Evolutionary conservation across 2,888 invertebrate genomes (phyloP).

Genomic region (Dione vanillae): DNA sequence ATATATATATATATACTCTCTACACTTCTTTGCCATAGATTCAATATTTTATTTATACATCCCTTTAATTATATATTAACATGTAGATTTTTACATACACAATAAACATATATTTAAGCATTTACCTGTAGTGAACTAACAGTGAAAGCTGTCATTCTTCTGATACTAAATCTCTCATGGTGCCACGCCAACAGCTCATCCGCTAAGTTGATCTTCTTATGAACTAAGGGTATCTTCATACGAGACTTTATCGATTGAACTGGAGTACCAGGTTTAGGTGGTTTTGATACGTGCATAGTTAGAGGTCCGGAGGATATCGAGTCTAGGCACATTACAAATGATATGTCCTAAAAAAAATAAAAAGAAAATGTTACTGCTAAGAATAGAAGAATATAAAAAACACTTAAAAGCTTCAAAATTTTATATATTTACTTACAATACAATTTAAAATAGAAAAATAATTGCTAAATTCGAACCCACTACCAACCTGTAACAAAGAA

Average conservation of each 20-base stretch:
- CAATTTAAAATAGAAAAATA: neutral
- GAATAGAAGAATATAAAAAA: too few relatives aligned
- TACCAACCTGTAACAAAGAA: conserved; percentile 87
- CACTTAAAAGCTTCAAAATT: too few relatives aligned
- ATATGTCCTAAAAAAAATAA: conserved; percentile 87
- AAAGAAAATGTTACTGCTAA: too few relatives aligned
- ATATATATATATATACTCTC: too few relatives aligned
- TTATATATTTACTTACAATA: too few relatives aligned
- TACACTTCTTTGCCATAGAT: too few relatives aligned
- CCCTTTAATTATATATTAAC: too few relatives aligned
- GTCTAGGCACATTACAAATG: conserved; percentile 96
- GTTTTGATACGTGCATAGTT: conserved; percentile 97
- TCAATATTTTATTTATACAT: too few relatives aligned
- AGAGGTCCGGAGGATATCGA: conserved; percentile 88
- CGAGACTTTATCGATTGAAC: conserved; percentile 87
- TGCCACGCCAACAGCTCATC: conserved; percentile 97
- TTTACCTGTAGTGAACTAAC: conserved; percentile 89
- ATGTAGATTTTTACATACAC: too few relatives aligned
- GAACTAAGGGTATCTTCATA: conserved; percentile 86
- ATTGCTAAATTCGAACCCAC: too few relatives aligned
- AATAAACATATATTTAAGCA: neutral
- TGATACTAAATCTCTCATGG: conserved; percentile 98
- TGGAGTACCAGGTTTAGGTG: conserved; percentile 93
- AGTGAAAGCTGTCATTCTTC: conserved; percentile 95
- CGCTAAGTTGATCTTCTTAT: conserved; percentile 98